Evolutionary conservation across 2,797 vertebrate species (phyloP), one percentile per base, ranked within the genome.

Genomic region (Enteromius fasciolatus): DNA sequence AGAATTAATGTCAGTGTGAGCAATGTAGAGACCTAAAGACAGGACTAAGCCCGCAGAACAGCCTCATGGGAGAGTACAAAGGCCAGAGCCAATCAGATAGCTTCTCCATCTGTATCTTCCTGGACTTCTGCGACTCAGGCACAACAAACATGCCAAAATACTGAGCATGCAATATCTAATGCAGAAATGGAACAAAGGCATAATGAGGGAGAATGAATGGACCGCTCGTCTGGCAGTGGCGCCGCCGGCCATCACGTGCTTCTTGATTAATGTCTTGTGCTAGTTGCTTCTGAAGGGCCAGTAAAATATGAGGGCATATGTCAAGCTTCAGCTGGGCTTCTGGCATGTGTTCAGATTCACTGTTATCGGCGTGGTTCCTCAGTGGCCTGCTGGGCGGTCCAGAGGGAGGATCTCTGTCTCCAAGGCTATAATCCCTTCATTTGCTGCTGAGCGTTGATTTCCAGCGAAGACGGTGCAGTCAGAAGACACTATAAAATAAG

Each of bases 251-350:
- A 89, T 90, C 90, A 86, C 85, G 87, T 80, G 63, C 73, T 79
- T 75, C 91, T 89, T 93, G 92, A 94, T 94, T 93, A 93, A 94
- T 93, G 90, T 90, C 84, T 87, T 90, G 90, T 86, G 85, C 87
- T 89, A 90, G 85, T 84, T 87, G 85, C 91, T 93, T 90, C 93
- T 94, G 92, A 93, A 92, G 89, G 90, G 87, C 88, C 92, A 90
- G 92, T 94, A 91, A 93, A 92, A 93, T 93, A 93, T 93, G 91
- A 93, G 92, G 91, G 90, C 89, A 92, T 90, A 92, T 90, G 92
- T 94, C 90, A 91, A 88, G 80, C 88, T 84, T 91, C 90, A 90
- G 92, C 90, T 87, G 81, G 76, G 74, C 86, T 83, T 90, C 89
- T 93, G 91, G 90, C 92, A 90, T 89, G 86, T 85, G 82, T 90